Conservation (phyloP, 2,113 vertebrate species). For the Pitta sordida region DNA sequence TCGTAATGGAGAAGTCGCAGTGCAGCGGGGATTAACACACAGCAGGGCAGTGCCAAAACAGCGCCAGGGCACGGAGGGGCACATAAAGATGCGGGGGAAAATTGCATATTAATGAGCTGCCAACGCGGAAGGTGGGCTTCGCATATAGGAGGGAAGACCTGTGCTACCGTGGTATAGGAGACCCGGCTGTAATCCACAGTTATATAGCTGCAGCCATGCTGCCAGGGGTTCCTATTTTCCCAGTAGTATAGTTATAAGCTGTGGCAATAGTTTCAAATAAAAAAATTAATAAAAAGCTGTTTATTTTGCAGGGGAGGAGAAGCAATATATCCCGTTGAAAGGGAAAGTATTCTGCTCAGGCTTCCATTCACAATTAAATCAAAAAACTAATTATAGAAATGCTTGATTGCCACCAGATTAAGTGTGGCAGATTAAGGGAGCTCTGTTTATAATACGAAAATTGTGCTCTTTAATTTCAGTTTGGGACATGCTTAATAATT, state of each 20-base stretch:
- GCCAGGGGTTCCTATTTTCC: neutral
- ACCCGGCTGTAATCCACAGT: too few species aligned
- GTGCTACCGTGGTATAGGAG: too few species aligned
- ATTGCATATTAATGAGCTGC: too few species aligned
- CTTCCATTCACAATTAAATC: neutral
- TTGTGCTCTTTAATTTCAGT: neutral
- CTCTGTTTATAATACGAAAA: neutral
- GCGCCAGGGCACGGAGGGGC: too few species aligned
- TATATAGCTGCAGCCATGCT: neutral
- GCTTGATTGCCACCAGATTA: neutral
- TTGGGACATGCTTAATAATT: neutral
- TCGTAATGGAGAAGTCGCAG: too few species aligned
- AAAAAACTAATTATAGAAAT: neutral
- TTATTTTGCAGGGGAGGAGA: neutral
- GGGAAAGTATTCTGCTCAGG: neutral
- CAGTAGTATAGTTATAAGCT: neutral
- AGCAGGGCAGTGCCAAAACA: too few species aligned
- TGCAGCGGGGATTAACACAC: too few species aligned
- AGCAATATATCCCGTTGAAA: neutral
- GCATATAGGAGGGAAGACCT: too few species aligned
- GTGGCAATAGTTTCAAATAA: neutral
- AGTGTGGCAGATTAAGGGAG: neutral
- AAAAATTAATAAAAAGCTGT: neutral
- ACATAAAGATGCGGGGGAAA: too few species aligned
- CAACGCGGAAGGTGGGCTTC: too few species aligned